Conservation (phyloP, 92 coral and sea anemone genomes). For the Hydrozoanthus gracilis region DNA sequence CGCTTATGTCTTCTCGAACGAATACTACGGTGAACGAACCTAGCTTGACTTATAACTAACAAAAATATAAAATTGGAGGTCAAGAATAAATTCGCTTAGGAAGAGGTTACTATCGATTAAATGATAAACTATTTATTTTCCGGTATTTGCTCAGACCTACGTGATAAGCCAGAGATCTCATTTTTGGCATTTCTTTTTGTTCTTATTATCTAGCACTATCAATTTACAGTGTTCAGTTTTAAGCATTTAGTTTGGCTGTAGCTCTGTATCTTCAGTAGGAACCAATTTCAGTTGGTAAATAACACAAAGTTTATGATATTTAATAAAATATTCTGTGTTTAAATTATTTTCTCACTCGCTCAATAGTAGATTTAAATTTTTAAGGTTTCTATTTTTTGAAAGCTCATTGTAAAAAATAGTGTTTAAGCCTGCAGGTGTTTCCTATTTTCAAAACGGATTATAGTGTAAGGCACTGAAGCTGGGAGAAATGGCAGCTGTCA, state of each 20-base stretch:
- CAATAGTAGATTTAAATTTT: neutral
- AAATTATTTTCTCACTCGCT: neutral
- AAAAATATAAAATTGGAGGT: neutral
- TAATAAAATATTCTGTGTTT: neutral
- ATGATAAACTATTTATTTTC: neutral
- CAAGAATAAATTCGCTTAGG: neutral
- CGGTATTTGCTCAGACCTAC: neutral
- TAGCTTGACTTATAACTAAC: neutral
- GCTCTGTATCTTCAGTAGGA: neutral
- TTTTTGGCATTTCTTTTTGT: neutral
- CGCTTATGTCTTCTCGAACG: neutral
- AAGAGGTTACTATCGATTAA: neutral
- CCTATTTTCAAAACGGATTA: conserved; percentile 31
- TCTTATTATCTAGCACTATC: neutral
- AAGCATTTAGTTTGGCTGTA: neutral
- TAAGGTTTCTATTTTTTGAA: neutral
- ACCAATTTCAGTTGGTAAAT: neutral
- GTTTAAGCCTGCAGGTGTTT: conserved; percentile 18
- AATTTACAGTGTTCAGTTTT: neutral
- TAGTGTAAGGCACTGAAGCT: neutral
- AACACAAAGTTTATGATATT: neutral
- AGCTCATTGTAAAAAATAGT: neutral
- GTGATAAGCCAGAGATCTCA: neutral
- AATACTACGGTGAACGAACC: neutral
- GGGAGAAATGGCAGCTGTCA: neutral